phyloP scores from a whole-genome alignment of 2,888 invertebrate genomes.

The Uloborus plumipes region DNA sequence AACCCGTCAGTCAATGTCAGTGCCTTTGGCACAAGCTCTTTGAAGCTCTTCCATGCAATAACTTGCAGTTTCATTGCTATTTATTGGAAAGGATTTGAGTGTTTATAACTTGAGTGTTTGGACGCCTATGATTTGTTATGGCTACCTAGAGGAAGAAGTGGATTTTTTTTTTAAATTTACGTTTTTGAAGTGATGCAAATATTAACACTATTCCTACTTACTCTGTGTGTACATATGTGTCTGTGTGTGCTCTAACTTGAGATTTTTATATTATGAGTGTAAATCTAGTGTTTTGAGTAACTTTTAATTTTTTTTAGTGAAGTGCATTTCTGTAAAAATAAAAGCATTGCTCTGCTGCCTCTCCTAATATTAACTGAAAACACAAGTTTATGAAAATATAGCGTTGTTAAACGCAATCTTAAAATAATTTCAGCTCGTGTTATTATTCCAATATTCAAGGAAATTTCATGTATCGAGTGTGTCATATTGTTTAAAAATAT shows the following conservation, averaged over 20 bases:
- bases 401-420: no score
- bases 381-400: no score
- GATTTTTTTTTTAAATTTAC: constrained; percentile 16
- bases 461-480: no score
- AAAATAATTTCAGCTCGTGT: no score
- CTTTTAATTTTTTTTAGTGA: constrained; percentile 9
- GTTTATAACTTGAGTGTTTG: constrained; percentile 53
- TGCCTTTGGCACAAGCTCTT: constrained; percentile 61
- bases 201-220: constrained; percentile 51
- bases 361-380: neutral
- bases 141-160: no score
- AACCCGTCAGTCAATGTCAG: constrained; percentile 33
- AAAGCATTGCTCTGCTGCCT: neutral
- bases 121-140: constrained; percentile 17
- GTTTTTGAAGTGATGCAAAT: constrained; percentile 25
- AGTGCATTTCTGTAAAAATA: neutral
- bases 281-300: constrained; percentile 48
- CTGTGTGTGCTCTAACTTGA: constrained; percentile 28
- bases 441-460: no score
- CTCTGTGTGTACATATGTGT: constrained; percentile 36
- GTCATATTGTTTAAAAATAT: no score
- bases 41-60: constrained; percentile 60
- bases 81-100: constrained; percentile 27
- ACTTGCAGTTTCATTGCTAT: constrained; percentile 46
- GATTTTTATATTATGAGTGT: constrained; percentile 54